A percentile compares a stretch with the other conserved stretches of the same genome.
These are phyloP conservation scores for Mus pahari DNA, from an alignment of 2,113 vertebrate species.

Conservation along the genomic window DNA sequence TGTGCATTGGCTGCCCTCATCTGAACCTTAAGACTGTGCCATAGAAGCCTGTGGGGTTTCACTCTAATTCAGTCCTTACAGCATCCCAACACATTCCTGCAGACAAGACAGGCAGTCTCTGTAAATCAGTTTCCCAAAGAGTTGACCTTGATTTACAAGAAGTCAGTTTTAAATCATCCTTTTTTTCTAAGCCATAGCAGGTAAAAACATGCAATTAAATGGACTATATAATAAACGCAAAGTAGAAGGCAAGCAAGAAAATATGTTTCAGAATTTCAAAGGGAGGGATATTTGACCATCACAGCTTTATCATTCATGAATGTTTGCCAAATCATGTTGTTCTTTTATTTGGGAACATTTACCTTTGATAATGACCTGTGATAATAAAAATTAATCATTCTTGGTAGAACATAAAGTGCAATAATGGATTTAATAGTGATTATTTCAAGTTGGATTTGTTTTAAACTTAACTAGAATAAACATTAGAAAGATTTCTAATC, in stretches of 20 bases:
- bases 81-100: background rate
- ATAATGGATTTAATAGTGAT: slow-evolving; percentile 57
- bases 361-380: slow-evolving; percentile 25
- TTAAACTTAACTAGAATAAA: background rate
- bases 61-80: background rate
- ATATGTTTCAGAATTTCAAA: slow-evolving; percentile 17
- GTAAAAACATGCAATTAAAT: slow-evolving; percentile 32
- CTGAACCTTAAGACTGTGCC: background rate
- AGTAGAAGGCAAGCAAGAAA: background rate
- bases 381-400: slow-evolving; percentile 57
- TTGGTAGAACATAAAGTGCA: slow-evolving; percentile 20
- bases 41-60: background rate
- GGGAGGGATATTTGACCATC: background rate
- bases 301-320: background rate
- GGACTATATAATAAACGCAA: background rate
- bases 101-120: background rate
- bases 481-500: slow-evolving; percentile 44
- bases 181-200: background rate
- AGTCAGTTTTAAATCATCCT: background rate
- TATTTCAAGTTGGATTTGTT: slow-evolving; percentile 61
- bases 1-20: background rate
- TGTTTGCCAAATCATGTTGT: slow-evolving; percentile 5
- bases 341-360: background rate
- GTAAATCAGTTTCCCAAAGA: background rate
- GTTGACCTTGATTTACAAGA: background rate